Base-by-base conservation (phyloP, 1,140 invertebrate genomes). In the Solenopsis fugax region DNA sequence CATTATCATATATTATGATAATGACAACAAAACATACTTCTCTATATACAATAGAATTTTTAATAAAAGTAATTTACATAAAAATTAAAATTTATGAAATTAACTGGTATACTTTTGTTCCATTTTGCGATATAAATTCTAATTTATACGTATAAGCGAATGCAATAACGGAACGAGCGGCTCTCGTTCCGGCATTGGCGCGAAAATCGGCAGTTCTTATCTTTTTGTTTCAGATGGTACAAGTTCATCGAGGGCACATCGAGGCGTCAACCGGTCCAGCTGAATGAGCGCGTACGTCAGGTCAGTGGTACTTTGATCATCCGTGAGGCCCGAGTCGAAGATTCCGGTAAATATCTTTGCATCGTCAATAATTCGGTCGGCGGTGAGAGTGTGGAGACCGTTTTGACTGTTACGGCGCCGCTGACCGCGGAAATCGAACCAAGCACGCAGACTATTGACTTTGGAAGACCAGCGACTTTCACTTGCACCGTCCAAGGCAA, bases 241-340 rank as follows among this genome's bases (percentile, higher is more conserved):
- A 99, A 99, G 93, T 98, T 98, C 94, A 97, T 98, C 87, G 98
- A 98, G 88, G 98, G 97, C 37, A 97, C 97, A 0, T 96, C 96
- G 4, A 96, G 97, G 48, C 98, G 98, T 93, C 97, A 98, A 93
- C 97, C 97, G 24, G 98, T 99, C 4, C 96, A 97, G 56, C 95
- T 98, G 69, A 97, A 98, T 93, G 98, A 99, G 65, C 96, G 98
- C 89, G 97, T 99, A 2, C 98, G 98, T 92, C 98, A 99, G 96
- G 97, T 98, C n/a, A 98, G 98, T 87, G 98, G 98, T 80, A 99
- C 98, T 80, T 95, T 99, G 82, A 98, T 99, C 88, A 98, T 99
- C 82, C 97, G 97, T 84, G 98, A 98, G 93, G 98, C 98, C 34
- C 97, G 97, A 90, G 98, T 98, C 60, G 97, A 98, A 92, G 98